Conservation (phyloP, 2,113 vertebrate genomes). For the Tachysurus vachellii region DNA sequence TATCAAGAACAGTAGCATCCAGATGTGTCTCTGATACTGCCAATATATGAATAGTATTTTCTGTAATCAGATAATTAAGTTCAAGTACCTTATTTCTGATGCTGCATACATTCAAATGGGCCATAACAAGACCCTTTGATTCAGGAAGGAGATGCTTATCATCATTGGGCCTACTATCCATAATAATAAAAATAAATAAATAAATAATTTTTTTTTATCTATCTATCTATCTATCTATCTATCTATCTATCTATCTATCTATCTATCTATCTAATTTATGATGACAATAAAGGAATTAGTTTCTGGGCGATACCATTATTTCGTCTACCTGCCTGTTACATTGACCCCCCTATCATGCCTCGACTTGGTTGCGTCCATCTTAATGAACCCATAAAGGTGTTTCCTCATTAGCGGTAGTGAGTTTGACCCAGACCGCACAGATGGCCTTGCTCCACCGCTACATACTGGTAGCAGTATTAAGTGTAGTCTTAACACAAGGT, state of each 20-base stretch:
- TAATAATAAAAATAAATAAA: too few species aligned
- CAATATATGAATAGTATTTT: too few species aligned
- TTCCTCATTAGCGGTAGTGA: not conserved
- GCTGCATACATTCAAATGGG: too few species aligned
- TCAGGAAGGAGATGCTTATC: too few species aligned
- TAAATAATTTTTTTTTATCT: too few species aligned
- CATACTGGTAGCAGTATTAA: not conserved
- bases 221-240: too few species aligned
- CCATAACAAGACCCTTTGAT: too few species aligned
- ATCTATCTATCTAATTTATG: not conserved
- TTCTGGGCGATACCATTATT: not conserved
- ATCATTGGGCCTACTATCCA: too few species aligned
- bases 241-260: not conserved
- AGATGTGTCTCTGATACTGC: too few species aligned
- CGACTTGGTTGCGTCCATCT: not conserved
- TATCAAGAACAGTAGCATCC: not conserved
- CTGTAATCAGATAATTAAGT: too few species aligned
- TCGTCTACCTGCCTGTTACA: not conserved
- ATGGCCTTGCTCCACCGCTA: slow-evolving; percentile 31
- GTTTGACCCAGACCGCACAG: slow-evolving; percentile 2
- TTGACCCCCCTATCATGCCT: not conserved
- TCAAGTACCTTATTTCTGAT: too few species aligned
- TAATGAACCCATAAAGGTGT: slow-evolving; percentile 16
- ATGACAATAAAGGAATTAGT: not conserved
- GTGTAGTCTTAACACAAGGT: slow-evolving; percentile 30